Conservation (phyloP, 2,797 vertebrate species). For the Cuculus canorus region DNA sequence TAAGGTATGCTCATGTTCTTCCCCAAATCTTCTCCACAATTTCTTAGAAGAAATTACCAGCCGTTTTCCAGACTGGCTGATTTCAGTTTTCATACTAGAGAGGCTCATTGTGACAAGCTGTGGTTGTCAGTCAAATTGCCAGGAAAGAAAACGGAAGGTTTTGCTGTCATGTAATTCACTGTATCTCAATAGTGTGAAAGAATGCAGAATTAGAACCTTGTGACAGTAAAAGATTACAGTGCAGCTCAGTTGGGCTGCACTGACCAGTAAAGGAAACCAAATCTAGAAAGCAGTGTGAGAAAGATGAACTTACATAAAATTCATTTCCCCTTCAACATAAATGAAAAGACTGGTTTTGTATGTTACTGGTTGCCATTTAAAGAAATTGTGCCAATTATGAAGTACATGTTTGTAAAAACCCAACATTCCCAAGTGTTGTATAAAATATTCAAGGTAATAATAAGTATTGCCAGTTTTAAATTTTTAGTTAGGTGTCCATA, state of each 20-base stretch:
- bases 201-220: slow-evolving; percentile 17
- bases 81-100: not conserved
- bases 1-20: not conserved
- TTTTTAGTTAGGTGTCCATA: slow-evolving; percentile 60
- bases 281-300: slow-evolving; percentile 43
- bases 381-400: slow-evolving; percentile 76
- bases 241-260: slow-evolving; percentile 17
- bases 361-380: slow-evolving; percentile 61
- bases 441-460: slow-evolving; percentile 52
- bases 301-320: slow-evolving; percentile 35
- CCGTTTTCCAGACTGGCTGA: slow-evolving; percentile 18
- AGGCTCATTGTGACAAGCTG: slow-evolving; percentile 31
- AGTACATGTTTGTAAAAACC: slow-evolving; percentile 51
- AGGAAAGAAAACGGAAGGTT: slow-evolving; percentile 2
- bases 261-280: slow-evolving; percentile 48
- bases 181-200: not conserved
- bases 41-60: not conserved
- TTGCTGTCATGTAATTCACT: not conserved
- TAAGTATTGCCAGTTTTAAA: slow-evolving; percentile 75
- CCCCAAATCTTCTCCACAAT: not conserved
- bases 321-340: not conserved
- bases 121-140: slow-evolving; percentile 70
- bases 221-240: not conserved
- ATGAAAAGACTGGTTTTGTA: slow-evolving; percentile 55
- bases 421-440: slow-evolving; percentile 65